Evolutionary conservation across 1,140 invertebrate genomes (phyloP), one percentile per base, ranked within the genome.

Genomic region (Pseudomyrmex concolor): DNA sequence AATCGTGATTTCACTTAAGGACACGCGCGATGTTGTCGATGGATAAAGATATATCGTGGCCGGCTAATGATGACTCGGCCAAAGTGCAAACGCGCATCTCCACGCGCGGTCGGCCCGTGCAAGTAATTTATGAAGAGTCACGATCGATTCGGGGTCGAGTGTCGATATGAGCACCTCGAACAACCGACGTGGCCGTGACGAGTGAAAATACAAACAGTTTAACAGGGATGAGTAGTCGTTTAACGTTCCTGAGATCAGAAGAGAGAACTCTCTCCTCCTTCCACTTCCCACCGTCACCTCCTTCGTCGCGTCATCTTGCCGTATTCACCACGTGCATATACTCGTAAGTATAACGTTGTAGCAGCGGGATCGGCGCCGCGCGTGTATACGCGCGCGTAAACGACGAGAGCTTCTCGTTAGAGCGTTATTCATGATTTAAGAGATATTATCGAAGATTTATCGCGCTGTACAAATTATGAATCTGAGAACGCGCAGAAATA

Each of bases 171-270:
- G 90, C 89, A 92, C 90, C 91, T 90, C 89, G 84, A 84, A 86
- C 78, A 74, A 72, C 64, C 82, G 85, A 84, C 80, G 80, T 84
- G 73, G 80, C 78, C 93, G 91, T 94, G 92, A 93, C 92, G 93
- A 94, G 92, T 93, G 92, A 92, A 93, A 93, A 93, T 93, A 94
- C 92, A 93, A 93, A 93, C 93, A 93, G 90, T 94, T 93, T 94
- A 94, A 93, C 92, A 88, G 91, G 92, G 91, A 93, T 93, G 93
- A 94, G 91, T 93, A 91, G 91, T 90, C 92, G 87, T 92, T 94
- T 91, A 89, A 81, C 86, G 91, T 91, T 91, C 89, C 86, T 84
- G 82, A 71, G 89, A 90, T 90, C 89, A 85, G 89, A 34, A 34
- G n/a, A 63, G 78, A 85, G 83, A 81, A 82, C 88, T 84, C 85